Evolutionary conservation across 2,888 invertebrate genomes (phyloP), one percentile per base, ranked within the genome.

Genomic region (Calephelis perditalis): DNA sequence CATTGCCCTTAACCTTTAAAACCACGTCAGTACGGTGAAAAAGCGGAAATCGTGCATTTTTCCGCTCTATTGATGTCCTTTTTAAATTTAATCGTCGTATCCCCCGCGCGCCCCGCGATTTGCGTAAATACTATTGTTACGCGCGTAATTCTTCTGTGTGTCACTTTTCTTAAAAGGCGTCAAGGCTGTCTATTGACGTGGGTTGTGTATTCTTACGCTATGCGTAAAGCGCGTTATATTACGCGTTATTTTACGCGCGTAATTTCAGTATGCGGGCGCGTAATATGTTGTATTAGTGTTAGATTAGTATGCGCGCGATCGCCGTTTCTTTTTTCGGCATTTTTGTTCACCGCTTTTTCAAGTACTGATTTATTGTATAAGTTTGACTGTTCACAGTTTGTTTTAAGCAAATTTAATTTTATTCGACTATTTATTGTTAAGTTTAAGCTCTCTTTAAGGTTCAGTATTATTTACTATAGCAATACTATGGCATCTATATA

Each of bases 1-100:
- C 93, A 94, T 81, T 92, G 92, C 91, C 94, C 94, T 93, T 94
- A 94, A 94, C 93, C 86, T 83, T 86, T 86, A 86, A 73, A 80
- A 67, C 72, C 73, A 74, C 73, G 71, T 88, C 88, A 87, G 88
- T 88, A 87, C 86, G 75, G 85, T 80, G 81, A 79, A 81, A 80
- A 77, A 79, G 84, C 83, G 84, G 85, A 75, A 65, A 68, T 60
- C 64, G 67, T 69, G 70, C 72, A 73, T 65, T 67, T 68, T 70
- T 72, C 73, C 69, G 70, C 71, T 56, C 68, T 59, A 63, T 64
- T 60, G 62, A 60, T 67, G 67, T 68, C 63, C 69, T 67, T 66
- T 60, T 65, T 65, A 54, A 71, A 70, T 67, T 64, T 69, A 70
- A 66, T 69, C 66, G 68, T 69, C 43, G 56, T 67, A 58, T 62